Evolutionary conservation across 2,888 invertebrate species (phyloP), one percentile per base, ranked within the genome.

Genomic region (Arrhopalites spinosus): DNA sequence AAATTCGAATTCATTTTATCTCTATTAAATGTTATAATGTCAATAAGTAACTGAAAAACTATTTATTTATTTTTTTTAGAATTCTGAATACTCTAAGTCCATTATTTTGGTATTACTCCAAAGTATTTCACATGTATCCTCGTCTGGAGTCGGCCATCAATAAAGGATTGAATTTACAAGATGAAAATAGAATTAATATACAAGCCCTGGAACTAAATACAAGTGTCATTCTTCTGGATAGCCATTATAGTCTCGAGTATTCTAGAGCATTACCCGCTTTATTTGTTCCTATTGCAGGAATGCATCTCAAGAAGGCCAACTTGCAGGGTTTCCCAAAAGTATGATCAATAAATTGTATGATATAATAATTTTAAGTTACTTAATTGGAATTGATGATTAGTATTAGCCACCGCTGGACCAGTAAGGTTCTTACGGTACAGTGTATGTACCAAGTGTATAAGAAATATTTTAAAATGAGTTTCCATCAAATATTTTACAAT

Each of bases 161-260:
- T 11, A 30, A 74, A 25, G 77, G 71, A 13, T 59, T 81, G 15
- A 45, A 23, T 47, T 36, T 69, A 20, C 3, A 17, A 53, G n/a
- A 17, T 20, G 53, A 53, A 8, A 53, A 53, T 53, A 20, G 5
- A 17, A 78, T 79, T 2, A 20, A 77, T 13, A 17, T 81, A 11
- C 25, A 25, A 20, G 76, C 78, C 30, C 11, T 80, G 68, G 79
- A 81, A 13, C 17, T 36, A 15, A 47, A 74, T 0, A 43, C 67
- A 0, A 73, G 64, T 59, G 73, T 82, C 0, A 56, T 81, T 50
- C 66, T 82, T 13, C 45, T 36, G 0, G 79, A 79, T 30, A 72
- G 79, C 0, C 81, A 82, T 71, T 79, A 73, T 43, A 76, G 77
- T 11, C 77, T 78, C 17, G 82, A 82, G 23, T 77, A 74, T 47